Base-by-base conservation (phyloP, 1,140 invertebrate genomes). In the Laupala kohalensis region DNA sequence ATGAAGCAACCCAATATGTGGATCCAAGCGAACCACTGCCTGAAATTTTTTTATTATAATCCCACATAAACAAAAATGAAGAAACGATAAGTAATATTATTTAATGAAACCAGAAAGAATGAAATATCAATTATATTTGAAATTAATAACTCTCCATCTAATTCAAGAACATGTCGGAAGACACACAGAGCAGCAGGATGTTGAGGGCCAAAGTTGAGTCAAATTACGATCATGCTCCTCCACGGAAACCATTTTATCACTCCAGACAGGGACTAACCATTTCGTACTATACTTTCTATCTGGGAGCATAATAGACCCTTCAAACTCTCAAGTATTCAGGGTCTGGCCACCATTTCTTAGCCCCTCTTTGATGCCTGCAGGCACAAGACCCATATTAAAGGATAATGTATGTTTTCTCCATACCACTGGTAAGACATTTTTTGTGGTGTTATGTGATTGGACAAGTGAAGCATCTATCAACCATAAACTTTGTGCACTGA, bases 151-250 rank as follows among this genome's bases (percentile, higher is more conserved):
- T 93, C 92, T 74, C 90, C 92, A 77, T 92, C 89, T 29, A 94
- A 77, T 75, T 91, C 86, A 28, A 92, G 78, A 6, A 94, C 84
- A 69, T 94, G 81, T 66, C 92, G 84, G 19, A 94, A 81, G 37
- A 93, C 92, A 27, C 92, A 92, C 77, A 94, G 92, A 74, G 92
- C 92, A 37, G 92, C 92, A 65, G 92, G 92, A 85, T 94, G 92
- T 73, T 91, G 89, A 6, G 92, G 92, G 5, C 92, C 92, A 81
- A 93, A 94, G 77, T 94, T 94, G 5, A 94, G 77, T 27, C 84
- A 81, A 71, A 90, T 84, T 72, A 87, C 90, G 72, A 83, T 81
- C 63, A 90, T 81, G 24, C 78, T 79, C 62, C 82, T 81, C 75
- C 86, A 83, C 37, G 78, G 73, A 77, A 79, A 79, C 62, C 80